A percentile compares a stretch with the other conserved stretches of the same genome.
Conservation (phyloP, 1,140 invertebrate species). For the Zeugodacus cucurbitae region DNA sequence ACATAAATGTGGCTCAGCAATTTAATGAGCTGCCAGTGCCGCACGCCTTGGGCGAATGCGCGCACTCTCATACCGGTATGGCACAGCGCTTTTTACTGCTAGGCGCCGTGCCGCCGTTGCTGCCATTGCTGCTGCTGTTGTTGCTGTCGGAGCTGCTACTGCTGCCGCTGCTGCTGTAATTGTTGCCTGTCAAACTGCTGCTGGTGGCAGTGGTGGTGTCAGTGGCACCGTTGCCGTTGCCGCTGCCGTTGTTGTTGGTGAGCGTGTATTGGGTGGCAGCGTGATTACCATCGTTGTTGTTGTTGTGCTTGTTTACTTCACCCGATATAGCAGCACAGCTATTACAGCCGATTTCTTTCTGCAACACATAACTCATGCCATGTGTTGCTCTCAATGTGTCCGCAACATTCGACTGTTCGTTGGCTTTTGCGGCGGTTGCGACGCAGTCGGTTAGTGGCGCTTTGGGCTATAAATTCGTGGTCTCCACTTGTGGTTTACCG, state of each 20-base stretch:
- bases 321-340: neutral
- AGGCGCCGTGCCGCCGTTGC: conserved; percentile 47
- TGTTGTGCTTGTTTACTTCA: conserved; percentile 46
- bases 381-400: neutral
- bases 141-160: neutral
- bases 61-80: conserved; percentile 56
- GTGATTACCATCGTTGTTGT: conserved; percentile 46
- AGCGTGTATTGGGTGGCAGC: neutral
- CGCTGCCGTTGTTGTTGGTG: conserved; percentile 49
- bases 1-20: neutral
- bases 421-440: neutral
- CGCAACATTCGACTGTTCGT: neutral
- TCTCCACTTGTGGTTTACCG: conserved; percentile 47
- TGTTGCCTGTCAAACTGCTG: neutral
- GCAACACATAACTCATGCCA: neutral
- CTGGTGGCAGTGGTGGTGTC: neutral
- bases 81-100: conserved; percentile 55
- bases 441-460: neutral
- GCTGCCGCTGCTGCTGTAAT: neutral
- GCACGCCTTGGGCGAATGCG: neutral
- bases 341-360: neutral
- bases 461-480: conserved; percentile 63
- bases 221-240: conserved; percentile 44
- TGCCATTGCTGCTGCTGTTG: conserved; percentile 48
- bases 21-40: neutral